Base-by-base conservation (phyloP, 2,113 vertebrate species). In the Chaetops frenatus region DNA sequence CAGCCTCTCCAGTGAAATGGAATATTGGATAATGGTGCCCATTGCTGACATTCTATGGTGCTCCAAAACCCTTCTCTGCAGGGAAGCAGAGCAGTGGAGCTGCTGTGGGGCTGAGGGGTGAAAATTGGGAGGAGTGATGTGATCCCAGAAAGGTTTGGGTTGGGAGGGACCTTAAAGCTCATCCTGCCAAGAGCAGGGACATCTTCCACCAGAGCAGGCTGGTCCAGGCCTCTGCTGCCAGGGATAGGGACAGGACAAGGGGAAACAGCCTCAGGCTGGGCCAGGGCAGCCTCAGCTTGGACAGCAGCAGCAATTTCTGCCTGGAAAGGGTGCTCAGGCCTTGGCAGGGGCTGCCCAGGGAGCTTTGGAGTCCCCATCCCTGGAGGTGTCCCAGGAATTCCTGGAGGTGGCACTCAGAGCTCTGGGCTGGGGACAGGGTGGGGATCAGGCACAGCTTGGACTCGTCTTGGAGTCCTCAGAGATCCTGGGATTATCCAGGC, bases 21-120 rank as follows among this genome's bases (percentile, higher is more conserved):
- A 13, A 48, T 6, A 2, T 1, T 15, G 57, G 21, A 1, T 50
- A 2, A 4, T 33, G 12, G 3, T 9, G 2, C 24, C 33, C 19
- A 2, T 13, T 2, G 3, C 51, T n/a, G 6, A 0, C 1, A 0
- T 17, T 16, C 33, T 51, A 33, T 44, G n/a, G 21, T 50, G 40
- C 50, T 27, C 5, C 4, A 5, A 6, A 65, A 10, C 56, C 25
- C 53, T 38, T 42, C 28, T 24, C 6, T 27, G 28, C 23, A 7
- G 44, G 19, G 51, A 9, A 24, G 20, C 16, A 36, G 54, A 22
- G 42, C 33, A 14, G n/a, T 18, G 54, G 7, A 45, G 70, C 38
- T 56, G 71, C 51, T 42, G 36, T 56, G 31, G 70, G 15, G 53
- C 24, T 12, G 35, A 28, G 35, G 15, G 60, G 17, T n/a, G 61